Percentiles rank a stretch among this genome's conserved stretches.
phyloP scores from a whole-genome alignment of 2,113 vertebrate genomes.

The Synchiropus splendidus region DNA sequence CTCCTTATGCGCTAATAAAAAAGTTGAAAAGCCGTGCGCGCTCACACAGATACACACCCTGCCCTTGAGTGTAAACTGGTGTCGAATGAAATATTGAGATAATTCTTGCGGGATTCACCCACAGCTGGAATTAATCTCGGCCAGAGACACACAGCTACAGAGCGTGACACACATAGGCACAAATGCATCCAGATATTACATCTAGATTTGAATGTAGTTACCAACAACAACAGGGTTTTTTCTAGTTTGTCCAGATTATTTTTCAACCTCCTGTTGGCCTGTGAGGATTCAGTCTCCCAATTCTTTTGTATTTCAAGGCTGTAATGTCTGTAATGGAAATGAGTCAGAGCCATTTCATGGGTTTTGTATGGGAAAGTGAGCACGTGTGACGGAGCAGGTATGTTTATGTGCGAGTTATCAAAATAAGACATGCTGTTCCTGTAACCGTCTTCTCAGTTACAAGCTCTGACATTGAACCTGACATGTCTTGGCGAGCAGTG shows the following conservation, averaged over 20 bases:
- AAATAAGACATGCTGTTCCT: slow-evolving; percentile 67
- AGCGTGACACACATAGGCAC: slow-evolving; percentile 12
- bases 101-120: slow-evolving; percentile 34
- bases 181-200: slow-evolving; percentile 5
- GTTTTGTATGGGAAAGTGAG: slow-evolving; percentile 62
- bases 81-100: slow-evolving; percentile 27
- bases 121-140: slow-evolving; percentile 50
- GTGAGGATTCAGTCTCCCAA: slow-evolving; percentile 37
- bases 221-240: too few species aligned
- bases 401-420: slow-evolving; percentile 66
- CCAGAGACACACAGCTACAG: slow-evolving; percentile 22
- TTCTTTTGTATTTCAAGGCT: slow-evolving; percentile 31
- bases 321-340: slow-evolving; percentile 57
- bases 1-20: slow-evolving; percentile 8
- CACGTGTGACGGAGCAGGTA: slow-evolving; percentile 56
- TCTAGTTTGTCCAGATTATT: too few species aligned
- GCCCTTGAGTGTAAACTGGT: slow-evolving; percentile 23
- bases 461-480: slow-evolving; percentile 53
- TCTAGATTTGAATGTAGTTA: slow-evolving; percentile 9
- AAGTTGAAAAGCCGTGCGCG: slow-evolving; percentile 1
- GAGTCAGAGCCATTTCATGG: slow-evolving; percentile 66
- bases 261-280: slow-evolving; percentile 23
- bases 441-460: too few species aligned
- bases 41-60: slow-evolving; percentile 27
- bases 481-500: slow-evolving; percentile 65